Evolutionary conservation across 2,113 vertebrate species (phyloP), one percentile per base, ranked within the genome.

Genomic region (Coptodon bakossiorum): DNA sequence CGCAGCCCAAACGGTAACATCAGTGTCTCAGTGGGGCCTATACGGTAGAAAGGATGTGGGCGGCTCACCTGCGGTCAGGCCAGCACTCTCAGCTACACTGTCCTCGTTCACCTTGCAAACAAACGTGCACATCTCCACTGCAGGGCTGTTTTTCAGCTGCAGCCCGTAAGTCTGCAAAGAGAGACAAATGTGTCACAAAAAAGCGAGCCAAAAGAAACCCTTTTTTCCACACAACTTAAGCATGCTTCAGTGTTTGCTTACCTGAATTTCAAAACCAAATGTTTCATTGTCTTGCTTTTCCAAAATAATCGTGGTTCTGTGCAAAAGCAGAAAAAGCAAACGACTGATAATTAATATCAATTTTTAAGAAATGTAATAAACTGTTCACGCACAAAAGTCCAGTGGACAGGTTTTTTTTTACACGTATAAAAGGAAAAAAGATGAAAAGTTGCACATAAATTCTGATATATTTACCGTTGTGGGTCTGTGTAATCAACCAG

Each of bases 231-330:
- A 73, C 14, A 71, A 56, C 10, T 54, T 17, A 24, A 38, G 27
- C n/a, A 38, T 68, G 34, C 63, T 68, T 22, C 63, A 38, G 63
- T 22, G 63, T 68, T 68, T 38, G 19, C 96, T 91, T 89, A 99
- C 99, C 97, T 99, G 98, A 94, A 99, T 98, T 96, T 99, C 98
- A 97, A 99, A 99, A 84, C 99, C 99, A 94, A 98, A 99, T 0
- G 93, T 95, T 94, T 98, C 98, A 88, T 98, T 99, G 82, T 99
- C 98, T 88, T 97, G 97, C 88, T 99, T 99, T 82, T 98, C 84
- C 86, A 99, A 59, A 7, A 88, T 52, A 84, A 95, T 68, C 7
- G 78, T 88, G 36, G 81, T 95, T 86, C 97, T 97, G 84, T 79
- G 54, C 29, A 89, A 82, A 54, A 59, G 9, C 24, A 91, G 7